phyloP scores from a whole-genome alignment of 2,797 vertebrate genomes.

The Botia kubotai region DNA sequence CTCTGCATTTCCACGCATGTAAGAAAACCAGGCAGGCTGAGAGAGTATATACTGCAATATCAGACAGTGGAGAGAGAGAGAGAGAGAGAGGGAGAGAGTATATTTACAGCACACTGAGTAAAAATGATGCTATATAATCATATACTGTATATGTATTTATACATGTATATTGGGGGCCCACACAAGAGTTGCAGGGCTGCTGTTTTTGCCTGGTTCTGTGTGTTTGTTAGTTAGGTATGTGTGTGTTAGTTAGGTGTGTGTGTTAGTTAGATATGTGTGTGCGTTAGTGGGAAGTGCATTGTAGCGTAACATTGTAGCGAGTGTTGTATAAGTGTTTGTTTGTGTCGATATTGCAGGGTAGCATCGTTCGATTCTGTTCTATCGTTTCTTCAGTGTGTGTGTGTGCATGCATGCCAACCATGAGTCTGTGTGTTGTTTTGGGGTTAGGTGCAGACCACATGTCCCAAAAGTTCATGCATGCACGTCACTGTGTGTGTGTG shows the following conservation, averaged over 20 bases:
- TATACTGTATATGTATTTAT: constrained; percentile 77
- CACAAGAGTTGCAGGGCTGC: constrained; percentile 67
- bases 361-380: constrained; percentile 53
- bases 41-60: constrained; percentile 78
- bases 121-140: constrained; percentile 84
- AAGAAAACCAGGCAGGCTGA: constrained; percentile 83
- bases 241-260: constrained; percentile 1
- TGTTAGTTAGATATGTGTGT: constrained; percentile 37
- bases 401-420: constrained; percentile 46
- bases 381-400: constrained; percentile 18
- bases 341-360: constrained; percentile 45
- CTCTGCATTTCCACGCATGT: constrained; percentile 77
- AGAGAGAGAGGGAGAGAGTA: constrained; percentile 59
- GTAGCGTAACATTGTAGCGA: background rate
- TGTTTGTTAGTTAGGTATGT: constrained; percentile 30
- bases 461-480: constrained; percentile 37
- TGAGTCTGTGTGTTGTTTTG: constrained; percentile 45
- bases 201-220: constrained; percentile 66
- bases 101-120: constrained; percentile 85
- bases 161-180: constrained; percentile 77
- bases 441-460: constrained; percentile 20
- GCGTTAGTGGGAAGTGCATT: constrained; percentile 30
- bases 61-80: constrained; percentile 63
- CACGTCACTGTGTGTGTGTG: constrained; percentile 18
- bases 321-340: constrained; percentile 31